Percentiles rank a stretch among this genome's conserved stretches.
Conservation (phyloP, 2,797 vertebrate genomes). For the Aselliscus stoliczkanus region DNA sequence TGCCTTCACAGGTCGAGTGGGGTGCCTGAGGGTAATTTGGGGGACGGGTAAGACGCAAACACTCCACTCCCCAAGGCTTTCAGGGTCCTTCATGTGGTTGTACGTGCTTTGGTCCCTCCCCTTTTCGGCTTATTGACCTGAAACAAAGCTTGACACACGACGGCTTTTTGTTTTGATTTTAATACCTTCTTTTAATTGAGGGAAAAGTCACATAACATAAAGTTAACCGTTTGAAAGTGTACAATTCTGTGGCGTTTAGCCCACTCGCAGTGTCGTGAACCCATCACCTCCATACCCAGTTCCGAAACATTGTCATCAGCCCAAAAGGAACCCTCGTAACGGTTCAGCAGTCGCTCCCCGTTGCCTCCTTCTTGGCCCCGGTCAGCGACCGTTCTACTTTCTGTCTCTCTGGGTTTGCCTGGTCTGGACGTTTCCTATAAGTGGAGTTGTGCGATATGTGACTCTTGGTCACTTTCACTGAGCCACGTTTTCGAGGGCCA, state of each 20-base stretch:
- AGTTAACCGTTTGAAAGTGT: not conserved
- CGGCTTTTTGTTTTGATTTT: not conserved
- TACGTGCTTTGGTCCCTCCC: not conserved
- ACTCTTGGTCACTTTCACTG: not conserved
- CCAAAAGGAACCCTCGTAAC: not conserved
- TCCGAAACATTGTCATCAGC: not conserved
- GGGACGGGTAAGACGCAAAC: not conserved
- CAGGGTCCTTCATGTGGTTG: accelerated
- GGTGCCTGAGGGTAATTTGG: not conserved
- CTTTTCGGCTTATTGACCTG: not conserved
- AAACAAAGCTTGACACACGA: not conserved
- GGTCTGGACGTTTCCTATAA: not conserved
- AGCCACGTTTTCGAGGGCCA: not conserved
- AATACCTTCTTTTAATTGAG: not conserved
- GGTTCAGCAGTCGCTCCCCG: too few species aligned
- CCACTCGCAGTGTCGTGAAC: not conserved
- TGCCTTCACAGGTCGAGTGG: not conserved
- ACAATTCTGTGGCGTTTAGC: not conserved
- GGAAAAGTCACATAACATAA: not conserved
- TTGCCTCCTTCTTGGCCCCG: not conserved
- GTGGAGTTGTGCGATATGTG: too few species aligned
- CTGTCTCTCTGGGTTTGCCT: not conserved
- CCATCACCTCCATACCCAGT: not conserved
- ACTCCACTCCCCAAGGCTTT: not conserved
- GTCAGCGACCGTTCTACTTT: not conserved